Percentiles rank a stretch among this genome's conserved stretches.
Conservation (phyloP, 2,113 vertebrate species). For the Tachysurus fulvidraco region DNA sequence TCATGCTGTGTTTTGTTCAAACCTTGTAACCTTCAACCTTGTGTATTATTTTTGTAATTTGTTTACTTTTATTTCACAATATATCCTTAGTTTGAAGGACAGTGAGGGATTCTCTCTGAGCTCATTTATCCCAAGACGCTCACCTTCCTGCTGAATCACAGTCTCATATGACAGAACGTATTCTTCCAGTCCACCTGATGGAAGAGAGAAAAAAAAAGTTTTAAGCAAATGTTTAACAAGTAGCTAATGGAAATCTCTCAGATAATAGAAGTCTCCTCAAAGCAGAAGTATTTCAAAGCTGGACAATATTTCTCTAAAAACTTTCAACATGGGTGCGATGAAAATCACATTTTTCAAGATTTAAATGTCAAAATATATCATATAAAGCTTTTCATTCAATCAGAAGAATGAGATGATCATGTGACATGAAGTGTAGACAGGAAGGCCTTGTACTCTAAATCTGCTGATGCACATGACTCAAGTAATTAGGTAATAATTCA, state of each 20-base stretch:
- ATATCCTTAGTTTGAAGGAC: background rate
- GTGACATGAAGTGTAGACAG: background rate
- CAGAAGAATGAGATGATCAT: background rate
- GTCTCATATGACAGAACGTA: slow-evolving; percentile 90
- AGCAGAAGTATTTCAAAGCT: background rate
- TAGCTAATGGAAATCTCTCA: background rate
- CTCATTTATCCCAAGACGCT: slow-evolving; percentile 49
- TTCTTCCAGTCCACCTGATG: slow-evolving; percentile 90
- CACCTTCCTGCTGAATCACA: slow-evolving; percentile 96
- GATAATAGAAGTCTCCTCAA: background rate
- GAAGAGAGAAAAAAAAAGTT: slow-evolving; percentile 52
- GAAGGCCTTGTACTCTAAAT: slow-evolving; percentile 33
- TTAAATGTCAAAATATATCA: background rate
- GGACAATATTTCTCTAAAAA: background rate
- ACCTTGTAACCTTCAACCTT: background rate
- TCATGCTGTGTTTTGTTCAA: background rate
- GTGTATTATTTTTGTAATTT: background rate
- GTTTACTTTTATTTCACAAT: background rate
- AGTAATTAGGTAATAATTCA: slow-evolving; percentile 17
- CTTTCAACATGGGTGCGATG: background rate
- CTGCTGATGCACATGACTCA: slow-evolving; percentile 6
- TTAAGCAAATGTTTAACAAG: background rate
- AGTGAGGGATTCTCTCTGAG: background rate
- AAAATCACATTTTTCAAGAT: slow-evolving; percentile 7
- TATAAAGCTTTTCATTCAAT: background rate